Conservation (phyloP, 2,113 vertebrate genomes). For the Murina feae region DNA sequence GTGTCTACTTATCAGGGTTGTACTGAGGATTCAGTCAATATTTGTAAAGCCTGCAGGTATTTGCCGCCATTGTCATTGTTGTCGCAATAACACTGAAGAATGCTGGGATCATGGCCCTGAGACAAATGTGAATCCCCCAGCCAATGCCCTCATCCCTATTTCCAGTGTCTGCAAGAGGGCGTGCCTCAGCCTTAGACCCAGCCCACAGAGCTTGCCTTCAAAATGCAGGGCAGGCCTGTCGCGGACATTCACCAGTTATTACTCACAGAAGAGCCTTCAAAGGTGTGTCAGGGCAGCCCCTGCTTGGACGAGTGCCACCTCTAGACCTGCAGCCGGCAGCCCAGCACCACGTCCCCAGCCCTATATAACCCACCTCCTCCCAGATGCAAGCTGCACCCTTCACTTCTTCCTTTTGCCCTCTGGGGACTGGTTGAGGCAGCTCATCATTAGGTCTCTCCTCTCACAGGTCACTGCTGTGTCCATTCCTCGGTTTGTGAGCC, state of each 20-base stretch:
- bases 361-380: too few relatives aligned
- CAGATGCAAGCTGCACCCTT: background rate
- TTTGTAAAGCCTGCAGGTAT: background rate
- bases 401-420: background rate
- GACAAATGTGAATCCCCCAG: background rate
- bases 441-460: background rate
- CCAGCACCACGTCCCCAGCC: background rate
- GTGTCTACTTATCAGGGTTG: background rate
- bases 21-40: background rate
- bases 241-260: too few relatives aligned
- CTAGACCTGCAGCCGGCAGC: background rate
- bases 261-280: background rate
- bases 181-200: background rate
- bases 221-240: rapidly evolving
- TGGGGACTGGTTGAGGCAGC: background rate
- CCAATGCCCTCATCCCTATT: background rate
- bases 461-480: background rate
- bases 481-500: background rate
- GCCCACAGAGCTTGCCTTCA: background rate
- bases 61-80: background rate
- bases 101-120: background rate
- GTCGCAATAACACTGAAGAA: background rate
- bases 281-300: background rate
- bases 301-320: too few relatives aligned
- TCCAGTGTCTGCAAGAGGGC: too few relatives aligned